Evolutionary conservation across 2,797 vertebrate genomes (phyloP).

Genomic region (Taenioides sp.): DNA sequence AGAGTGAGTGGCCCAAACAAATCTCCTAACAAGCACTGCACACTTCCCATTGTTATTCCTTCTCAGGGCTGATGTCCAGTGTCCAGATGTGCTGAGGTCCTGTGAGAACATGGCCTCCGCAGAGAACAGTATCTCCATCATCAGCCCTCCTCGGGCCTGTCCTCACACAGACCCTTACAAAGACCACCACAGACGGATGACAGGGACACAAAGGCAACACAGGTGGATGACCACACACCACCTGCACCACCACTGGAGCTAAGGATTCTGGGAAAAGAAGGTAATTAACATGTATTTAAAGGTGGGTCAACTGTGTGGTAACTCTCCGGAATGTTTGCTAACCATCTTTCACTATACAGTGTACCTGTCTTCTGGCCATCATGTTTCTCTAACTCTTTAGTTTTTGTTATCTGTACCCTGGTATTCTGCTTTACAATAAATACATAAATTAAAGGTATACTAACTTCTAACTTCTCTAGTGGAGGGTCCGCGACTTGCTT

Average conservation of each 20-base stretch:
- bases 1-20: not conserved
- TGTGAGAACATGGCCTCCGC: conserved; percentile 58
- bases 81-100: conserved; percentile 49
- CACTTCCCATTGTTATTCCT: conserved; percentile 33
- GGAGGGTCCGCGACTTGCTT: too few species aligned
- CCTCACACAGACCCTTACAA: conserved; percentile 74
- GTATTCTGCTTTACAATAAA: too few species aligned
- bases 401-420: too few species aligned
- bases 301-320: not conserved
- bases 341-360: not conserved
- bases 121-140: conserved; percentile 74
- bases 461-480: too few species aligned
- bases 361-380: not conserved
- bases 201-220: conserved; percentile 80
- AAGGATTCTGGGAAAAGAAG: not conserved
- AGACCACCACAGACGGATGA: conserved; percentile 77
- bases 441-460: too few species aligned
- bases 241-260: conserved; percentile 66
- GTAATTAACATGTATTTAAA: not conserved
- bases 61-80: conserved; percentile 47
- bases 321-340: conserved; percentile 5
- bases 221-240: conserved; percentile 77
- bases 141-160: conserved; percentile 65
- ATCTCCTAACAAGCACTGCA: not conserved
- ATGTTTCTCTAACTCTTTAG: not conserved